Conservation (phyloP, 2,888 invertebrate species). For the Morinoia aosen region DNA sequence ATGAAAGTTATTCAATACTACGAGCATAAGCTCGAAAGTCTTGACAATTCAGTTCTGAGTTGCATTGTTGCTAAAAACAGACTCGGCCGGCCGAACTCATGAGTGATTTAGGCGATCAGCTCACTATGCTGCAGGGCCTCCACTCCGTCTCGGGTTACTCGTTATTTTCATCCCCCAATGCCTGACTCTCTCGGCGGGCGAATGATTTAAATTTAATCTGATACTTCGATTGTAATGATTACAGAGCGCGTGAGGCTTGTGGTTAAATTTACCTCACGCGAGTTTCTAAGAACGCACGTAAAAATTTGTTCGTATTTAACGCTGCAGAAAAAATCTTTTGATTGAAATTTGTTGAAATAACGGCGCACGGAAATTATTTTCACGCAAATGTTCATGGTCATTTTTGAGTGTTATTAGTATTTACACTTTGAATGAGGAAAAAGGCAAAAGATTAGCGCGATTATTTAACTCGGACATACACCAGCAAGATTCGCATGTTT, state of each 20-base stretch:
- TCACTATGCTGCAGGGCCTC: not conserved
- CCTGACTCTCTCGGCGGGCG: not conserved
- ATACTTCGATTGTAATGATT: not conserved
- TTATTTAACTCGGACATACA: too few relatives aligned
- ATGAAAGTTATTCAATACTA: not conserved
- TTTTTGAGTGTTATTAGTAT: too few relatives aligned
- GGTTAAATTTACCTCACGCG: not conserved
- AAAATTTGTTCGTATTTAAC: too few relatives aligned
- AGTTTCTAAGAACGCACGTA: not conserved
- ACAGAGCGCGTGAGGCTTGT: not conserved
- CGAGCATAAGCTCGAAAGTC: not conserved
- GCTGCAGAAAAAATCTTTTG: too few relatives aligned
- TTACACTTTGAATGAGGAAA: too few relatives aligned
- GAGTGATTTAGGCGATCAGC: not conserved
- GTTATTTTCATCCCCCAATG: not conserved
- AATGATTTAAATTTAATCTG: not conserved
- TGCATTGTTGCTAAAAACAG: not conserved
- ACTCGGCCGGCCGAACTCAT: not conserved
- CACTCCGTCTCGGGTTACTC: not conserved
- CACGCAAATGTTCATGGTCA: too few relatives aligned
- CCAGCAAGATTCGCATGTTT: too few relatives aligned
- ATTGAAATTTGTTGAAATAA: too few relatives aligned
- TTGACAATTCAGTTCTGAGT: not conserved
- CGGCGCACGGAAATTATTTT: too few relatives aligned
- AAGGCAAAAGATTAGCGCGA: too few relatives aligned